Conservation (phyloP, 2,797 vertebrate species). For the Poeciliopsis presidionis region DNA sequence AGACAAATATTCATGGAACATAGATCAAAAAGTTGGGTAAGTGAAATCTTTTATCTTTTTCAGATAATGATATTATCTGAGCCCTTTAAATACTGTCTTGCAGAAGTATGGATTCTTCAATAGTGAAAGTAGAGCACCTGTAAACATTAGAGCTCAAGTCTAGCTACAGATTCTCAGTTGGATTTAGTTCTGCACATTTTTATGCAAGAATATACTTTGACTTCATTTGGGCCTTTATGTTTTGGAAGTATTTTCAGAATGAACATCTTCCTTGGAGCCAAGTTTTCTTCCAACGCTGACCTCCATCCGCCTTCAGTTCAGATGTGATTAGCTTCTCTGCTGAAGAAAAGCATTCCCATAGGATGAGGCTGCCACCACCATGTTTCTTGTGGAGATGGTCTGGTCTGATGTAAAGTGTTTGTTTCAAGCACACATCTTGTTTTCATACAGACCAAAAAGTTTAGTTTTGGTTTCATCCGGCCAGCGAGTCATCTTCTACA, state of each 20-base stretch:
- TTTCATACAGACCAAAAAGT: neutral
- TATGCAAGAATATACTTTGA: neutral
- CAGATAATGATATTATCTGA: neutral
- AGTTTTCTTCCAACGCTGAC: neutral
- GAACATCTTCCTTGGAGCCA: neutral
- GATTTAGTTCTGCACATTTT: neutral
- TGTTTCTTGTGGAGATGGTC: neutral
- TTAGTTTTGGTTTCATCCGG: neutral
- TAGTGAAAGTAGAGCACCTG: neutral
- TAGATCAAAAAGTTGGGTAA: conserved; percentile 19
- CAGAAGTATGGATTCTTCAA: neutral
- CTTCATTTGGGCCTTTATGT: too few relatives aligned
- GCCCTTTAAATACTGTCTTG: neutral
- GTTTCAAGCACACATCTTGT: neutral
- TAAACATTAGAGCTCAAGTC: neutral
- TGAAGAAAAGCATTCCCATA: neutral
- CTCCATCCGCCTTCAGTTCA: neutral
- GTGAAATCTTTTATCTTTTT: neutral
- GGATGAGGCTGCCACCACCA: neutral
- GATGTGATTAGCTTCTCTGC: neutral
- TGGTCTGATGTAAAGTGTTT: neutral
- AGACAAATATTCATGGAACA: conserved; percentile 24
- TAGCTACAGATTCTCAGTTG: neutral
- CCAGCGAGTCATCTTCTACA: neutral
- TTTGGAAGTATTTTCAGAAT: neutral